These are phyloP conservation scores for Ancistrus triradiatus DNA, from an alignment of 2,113 vertebrate genomes.

Conservation along the genomic window DNA sequence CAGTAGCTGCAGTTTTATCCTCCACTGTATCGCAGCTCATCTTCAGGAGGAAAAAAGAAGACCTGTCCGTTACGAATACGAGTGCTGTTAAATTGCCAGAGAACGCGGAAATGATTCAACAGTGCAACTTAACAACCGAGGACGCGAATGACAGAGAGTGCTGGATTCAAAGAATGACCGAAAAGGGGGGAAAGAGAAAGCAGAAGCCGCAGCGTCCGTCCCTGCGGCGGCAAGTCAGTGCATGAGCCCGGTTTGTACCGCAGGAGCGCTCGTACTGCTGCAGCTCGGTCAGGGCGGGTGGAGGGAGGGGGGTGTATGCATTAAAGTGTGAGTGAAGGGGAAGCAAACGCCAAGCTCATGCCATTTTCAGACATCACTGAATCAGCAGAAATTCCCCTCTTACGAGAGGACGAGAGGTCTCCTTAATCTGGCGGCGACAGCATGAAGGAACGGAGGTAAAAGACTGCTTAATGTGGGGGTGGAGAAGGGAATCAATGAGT, in stretches of 20 bases:
- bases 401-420: constrained; percentile 62
- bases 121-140: neutral
- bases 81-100: too few species aligned
- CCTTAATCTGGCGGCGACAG: constrained; percentile 44
- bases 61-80: too few species aligned
- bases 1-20: constrained; percentile 4
- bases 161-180: constrained; percentile 3
- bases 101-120: too few species aligned
- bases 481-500: constrained; percentile 25
- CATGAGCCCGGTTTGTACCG: constrained; percentile 50
- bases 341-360: constrained; percentile 70
- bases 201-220: constrained; percentile 52
- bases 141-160: constrained; percentile 3
- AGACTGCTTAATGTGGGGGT: constrained; percentile 10
- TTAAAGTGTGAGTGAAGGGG: constrained; percentile 50
- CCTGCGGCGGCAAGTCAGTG: constrained; percentile 52
- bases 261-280: constrained; percentile 55
- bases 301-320: constrained; percentile 12
- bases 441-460: constrained; percentile 30
- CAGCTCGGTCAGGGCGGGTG: constrained; percentile 57
- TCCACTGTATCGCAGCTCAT: constrained; percentile 10
- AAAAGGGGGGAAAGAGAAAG: constrained; percentile 2
- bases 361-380: constrained; percentile 87
- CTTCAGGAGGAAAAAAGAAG: neutral
- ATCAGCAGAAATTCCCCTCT: constrained; percentile 85